phyloP scores from a whole-genome alignment of 2,888 invertebrate genomes.

The Chrysolina oricalcia region DNA sequence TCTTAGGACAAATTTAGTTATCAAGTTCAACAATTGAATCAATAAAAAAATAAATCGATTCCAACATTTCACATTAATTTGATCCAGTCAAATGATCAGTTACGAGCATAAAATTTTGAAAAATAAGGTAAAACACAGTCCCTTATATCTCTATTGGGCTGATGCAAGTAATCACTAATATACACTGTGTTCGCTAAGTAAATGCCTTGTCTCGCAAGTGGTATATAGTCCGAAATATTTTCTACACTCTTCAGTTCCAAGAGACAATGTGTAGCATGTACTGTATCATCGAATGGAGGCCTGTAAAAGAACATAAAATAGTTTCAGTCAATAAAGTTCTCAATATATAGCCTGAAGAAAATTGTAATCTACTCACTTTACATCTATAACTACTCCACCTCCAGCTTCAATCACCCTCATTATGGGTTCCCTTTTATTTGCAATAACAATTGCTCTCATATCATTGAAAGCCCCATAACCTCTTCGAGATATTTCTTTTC shows the following conservation, averaged over 20 bases:
- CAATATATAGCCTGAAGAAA: too few species aligned
- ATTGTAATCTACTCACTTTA: constrained; percentile 71
- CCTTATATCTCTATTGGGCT: constrained; percentile 61
- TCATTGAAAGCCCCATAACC: constrained; percentile 71
- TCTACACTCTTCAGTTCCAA: constrained; percentile 74
- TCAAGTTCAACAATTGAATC: too few species aligned
- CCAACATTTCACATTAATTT: not conserved
- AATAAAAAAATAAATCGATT: not conserved
- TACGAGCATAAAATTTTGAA: constrained; percentile 59
- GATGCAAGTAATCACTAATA: constrained; percentile 65
- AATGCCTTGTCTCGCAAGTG: constrained; percentile 67
- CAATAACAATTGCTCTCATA: constrained; percentile 76
- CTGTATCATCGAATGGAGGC: constrained; percentile 74
- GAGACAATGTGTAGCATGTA: constrained; percentile 82
- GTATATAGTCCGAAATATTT: constrained; percentile 63
- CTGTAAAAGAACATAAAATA: constrained; percentile 63
- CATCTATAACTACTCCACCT: constrained; percentile 80
- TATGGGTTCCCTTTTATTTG: constrained; percentile 77
- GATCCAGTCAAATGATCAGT: constrained; percentile 14
- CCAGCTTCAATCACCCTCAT: constrained; percentile 85
- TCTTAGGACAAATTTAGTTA: too few species aligned
- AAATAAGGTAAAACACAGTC: constrained; percentile 64
- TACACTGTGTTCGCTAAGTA: constrained; percentile 67
- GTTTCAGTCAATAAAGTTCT: too few species aligned
- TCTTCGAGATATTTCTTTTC: constrained; percentile 73